Evolutionary conservation across 2,797 vertebrate species (phyloP).

Genomic region (Mormyrops boulengeri): DNA sequence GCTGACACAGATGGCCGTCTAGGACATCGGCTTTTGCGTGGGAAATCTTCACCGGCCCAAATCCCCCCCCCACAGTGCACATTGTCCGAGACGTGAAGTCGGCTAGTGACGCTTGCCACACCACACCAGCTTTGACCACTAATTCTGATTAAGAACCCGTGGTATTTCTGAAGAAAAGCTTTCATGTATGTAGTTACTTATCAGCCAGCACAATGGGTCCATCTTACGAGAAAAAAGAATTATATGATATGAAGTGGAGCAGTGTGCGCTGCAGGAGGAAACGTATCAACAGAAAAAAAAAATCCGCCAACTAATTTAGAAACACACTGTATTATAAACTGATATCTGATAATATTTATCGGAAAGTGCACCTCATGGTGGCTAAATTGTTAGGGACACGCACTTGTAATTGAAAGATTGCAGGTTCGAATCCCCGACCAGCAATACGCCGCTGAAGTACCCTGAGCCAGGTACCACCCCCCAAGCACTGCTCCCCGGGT

Average conservation of each 20-base stretch:
- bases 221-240: background rate
- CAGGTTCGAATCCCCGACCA: no score
- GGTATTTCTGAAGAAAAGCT: background rate
- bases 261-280: background rate
- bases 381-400: no score
- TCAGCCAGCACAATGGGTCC: background rate
- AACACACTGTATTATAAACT: background rate
- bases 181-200: background rate
- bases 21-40: background rate
- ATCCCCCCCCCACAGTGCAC: background rate
- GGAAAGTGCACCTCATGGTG: background rate
- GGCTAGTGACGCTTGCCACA: background rate
- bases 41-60: background rate
- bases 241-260: background rate
- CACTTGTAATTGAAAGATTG: no score
- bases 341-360: background rate
- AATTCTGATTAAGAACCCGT: background rate
- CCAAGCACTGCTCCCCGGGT: no score
- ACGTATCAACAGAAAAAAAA: background rate
- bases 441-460: no score
- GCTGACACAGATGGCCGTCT: background rate
- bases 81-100: background rate
- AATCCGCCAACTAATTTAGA: background rate
- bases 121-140: background rate
- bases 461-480: no score